phyloP scores from a whole-genome alignment of 1,140 invertebrate species.

The Amyelois transitella region DNA sequence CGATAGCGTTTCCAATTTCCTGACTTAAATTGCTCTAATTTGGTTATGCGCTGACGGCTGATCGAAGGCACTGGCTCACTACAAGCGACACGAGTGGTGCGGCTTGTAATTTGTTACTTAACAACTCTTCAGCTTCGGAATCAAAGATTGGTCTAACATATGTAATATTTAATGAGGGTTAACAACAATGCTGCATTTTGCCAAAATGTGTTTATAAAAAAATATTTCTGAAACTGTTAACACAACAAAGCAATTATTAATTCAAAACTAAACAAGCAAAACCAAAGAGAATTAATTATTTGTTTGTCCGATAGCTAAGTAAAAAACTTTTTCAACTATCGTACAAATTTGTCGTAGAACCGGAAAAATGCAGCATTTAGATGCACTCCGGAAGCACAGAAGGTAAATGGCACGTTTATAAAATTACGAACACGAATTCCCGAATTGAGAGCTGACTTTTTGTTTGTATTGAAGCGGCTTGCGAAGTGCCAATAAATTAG shows the following conservation, averaged over 20 bases:
- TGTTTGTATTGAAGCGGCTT: conserved; percentile 41
- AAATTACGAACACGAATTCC: conserved; percentile 38
- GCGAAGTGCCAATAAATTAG: conserved; percentile 60
- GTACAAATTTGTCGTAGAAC: background rate
- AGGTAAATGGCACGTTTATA: conserved; percentile 19
- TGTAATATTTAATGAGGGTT: too few relatives aligned
- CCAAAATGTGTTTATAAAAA: too few relatives aligned
- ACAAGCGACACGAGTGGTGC: conserved; percentile 35
- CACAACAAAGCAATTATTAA: background rate
- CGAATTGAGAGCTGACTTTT: conserved; percentile 40
- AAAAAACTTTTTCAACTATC: background rate
- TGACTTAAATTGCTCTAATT: conserved; percentile 73
- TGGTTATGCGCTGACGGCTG: conserved; percentile 66
- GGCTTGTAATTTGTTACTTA: conserved; percentile 36
- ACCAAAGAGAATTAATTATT: background rate
- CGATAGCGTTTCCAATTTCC: conserved; percentile 73
- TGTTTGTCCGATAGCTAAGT: background rate
- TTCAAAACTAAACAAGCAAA: background rate
- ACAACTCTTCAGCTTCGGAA: background rate
- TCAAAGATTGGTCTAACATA: too few relatives aligned
- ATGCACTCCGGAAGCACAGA: conserved; percentile 15
- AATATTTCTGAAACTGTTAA: background rate
- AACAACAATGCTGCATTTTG: too few relatives aligned
- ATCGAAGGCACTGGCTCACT: conserved; percentile 47
- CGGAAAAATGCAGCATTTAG: conserved; percentile 11